Conservation (phyloP, 2,888 invertebrate genomes). For the Hypomecis punctinalis region DNA sequence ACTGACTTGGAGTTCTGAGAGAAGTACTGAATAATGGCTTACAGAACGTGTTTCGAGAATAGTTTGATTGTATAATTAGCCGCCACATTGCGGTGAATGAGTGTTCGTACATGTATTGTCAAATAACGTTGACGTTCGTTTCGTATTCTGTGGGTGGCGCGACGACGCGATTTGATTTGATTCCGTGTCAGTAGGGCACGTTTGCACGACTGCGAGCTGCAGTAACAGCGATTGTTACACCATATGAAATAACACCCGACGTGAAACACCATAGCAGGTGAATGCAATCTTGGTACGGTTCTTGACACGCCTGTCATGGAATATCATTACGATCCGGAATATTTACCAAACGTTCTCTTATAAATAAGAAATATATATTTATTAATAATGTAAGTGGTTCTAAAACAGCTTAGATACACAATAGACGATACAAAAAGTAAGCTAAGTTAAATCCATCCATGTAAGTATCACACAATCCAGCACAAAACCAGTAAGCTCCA, state of each 20-base stretch:
- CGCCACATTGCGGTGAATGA: slow-evolving; percentile 59
- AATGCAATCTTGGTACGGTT: background rate
- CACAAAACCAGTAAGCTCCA: too few relatives aligned
- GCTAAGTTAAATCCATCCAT: too few relatives aligned
- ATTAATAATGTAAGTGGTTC: too few relatives aligned
- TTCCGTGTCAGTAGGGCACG: slow-evolving; percentile 78
- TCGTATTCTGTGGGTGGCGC: slow-evolving; percentile 61
- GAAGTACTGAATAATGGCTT: slow-evolving; percentile 58
- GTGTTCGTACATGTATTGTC: slow-evolving; percentile 51
- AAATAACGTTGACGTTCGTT: slow-evolving; percentile 58
- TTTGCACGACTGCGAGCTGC: slow-evolving; percentile 60
- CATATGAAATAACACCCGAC: slow-evolving; percentile 58
- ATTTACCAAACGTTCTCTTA: background rate
- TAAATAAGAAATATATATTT: background rate
- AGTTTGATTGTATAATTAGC: slow-evolving; percentile 62
- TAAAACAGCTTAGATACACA: too few relatives aligned
- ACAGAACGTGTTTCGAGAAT: slow-evolving; percentile 65
- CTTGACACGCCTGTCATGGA: background rate
- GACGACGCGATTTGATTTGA: slow-evolving; percentile 68
- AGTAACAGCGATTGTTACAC: slow-evolving; percentile 53
- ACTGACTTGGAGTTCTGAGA: slow-evolving; percentile 56
- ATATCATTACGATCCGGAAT: background rate
- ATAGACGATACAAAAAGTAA: too few relatives aligned
- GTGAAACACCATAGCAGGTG: slow-evolving; percentile 6
- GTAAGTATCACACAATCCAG: too few relatives aligned